phyloP scores from a whole-genome alignment of 2,888 invertebrate species.

The Andrena praecox region DNA sequence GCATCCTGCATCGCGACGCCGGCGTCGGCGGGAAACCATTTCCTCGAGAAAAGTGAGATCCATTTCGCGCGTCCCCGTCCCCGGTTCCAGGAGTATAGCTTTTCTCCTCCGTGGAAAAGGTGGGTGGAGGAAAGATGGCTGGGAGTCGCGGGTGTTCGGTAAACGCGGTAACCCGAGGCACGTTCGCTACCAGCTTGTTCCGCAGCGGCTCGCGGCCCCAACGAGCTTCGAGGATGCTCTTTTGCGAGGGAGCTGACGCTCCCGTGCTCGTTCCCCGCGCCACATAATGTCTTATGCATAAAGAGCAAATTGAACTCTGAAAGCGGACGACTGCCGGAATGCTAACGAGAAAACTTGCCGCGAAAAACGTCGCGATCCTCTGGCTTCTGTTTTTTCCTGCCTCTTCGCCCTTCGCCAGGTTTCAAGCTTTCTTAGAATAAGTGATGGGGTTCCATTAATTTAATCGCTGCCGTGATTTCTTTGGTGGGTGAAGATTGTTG shows the following conservation, averaged over 20 bases:
- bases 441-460: no score
- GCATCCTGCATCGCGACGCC: slow-evolving; percentile 54
- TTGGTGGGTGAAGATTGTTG: no score
- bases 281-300: slow-evolving; percentile 74
- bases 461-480: no score
- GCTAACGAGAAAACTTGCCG: slow-evolving; percentile 72
- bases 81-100: background rate
- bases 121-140: background rate
- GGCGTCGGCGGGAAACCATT: slow-evolving; percentile 60
- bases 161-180: slow-evolving; percentile 64
- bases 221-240: slow-evolving; percentile 7
- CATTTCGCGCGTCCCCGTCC: slow-evolving; percentile 62
- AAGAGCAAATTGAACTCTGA: slow-evolving; percentile 72
- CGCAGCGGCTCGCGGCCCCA: slow-evolving; percentile 1
- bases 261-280: slow-evolving; percentile 35
- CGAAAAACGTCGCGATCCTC: slow-evolving; percentile 41
- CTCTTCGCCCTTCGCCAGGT: no score
- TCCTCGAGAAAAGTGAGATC: slow-evolving; percentile 71
- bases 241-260: slow-evolving; percentile 7
- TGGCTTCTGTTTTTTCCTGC: background rate
- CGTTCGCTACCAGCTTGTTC: slow-evolving; percentile 40
- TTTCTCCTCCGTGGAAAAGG: background rate
- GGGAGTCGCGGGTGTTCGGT: slow-evolving; percentile 42
- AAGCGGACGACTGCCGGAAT: slow-evolving; percentile 63
- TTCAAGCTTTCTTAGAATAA: background rate